Base-by-base conservation (phyloP, 2,797 vertebrate species). In the Tokudaia muenninki region DNA sequence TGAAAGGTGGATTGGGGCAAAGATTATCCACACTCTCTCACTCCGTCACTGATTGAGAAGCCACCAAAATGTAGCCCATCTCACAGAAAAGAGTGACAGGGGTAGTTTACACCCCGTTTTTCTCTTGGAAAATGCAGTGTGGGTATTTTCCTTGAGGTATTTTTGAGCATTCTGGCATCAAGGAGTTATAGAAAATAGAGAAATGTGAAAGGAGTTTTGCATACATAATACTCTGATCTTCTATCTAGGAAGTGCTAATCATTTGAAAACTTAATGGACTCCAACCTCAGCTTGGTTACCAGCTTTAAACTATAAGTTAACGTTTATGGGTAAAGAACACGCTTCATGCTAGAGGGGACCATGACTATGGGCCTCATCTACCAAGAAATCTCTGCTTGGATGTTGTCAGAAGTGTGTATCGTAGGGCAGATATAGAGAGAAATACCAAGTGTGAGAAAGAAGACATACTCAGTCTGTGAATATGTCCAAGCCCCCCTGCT, bases 221-320 rank as follows among this genome's bases (percentile, higher is more conserved):
- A n/a, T n/a, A n/a, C 8, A n/a, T 6, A 65, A 91, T 57, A 74
- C 94, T 31, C 37, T 57, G 21, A 94, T 83, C 94, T 89, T n/a
- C 86, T 3, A 29, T 87, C n/a, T 75, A 67, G 12, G 31, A 9
- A 44, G 16, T 86, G 65, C 37, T 74, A 26, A n/a, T 65, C 70
- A 31, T 83, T 97, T 44, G 80, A 31, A 91, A 95, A 90, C 14
- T 3, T 86, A 41, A 80, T 59, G 22, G 70, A 63, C 29, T 83
- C 67, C 80, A 79, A 70, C 75, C 65, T 90, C 50, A 92, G n/a
- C 6, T 12, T 91, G 74, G 87, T 52, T 52, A 70, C 50, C 13
- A 91, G 13, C n/a, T 92, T 87, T 37, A 9, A 44, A 83, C 87
- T 77, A 21, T 24, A 87, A 86, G 31, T 92, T 96, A 81, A 81